Evolutionary conservation across 2,888 invertebrate genomes (phyloP).

Genomic region (Hydrotaea cyrtoneurina): DNA sequence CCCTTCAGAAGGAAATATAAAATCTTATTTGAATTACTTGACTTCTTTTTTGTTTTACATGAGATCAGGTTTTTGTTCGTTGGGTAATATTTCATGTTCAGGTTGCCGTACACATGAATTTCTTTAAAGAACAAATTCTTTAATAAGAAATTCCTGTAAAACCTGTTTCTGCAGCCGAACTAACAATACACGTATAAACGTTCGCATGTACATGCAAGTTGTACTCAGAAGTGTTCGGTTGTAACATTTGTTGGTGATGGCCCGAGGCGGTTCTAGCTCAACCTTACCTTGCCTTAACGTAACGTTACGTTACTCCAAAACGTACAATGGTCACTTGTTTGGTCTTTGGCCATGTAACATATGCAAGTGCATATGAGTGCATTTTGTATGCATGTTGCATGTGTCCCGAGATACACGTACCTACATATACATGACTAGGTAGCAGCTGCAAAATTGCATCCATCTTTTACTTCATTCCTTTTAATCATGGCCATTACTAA

Average conservation of each 20-base stretch:
- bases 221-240: too few relatives aligned
- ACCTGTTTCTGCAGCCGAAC: not conserved
- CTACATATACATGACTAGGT: not conserved
- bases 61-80: constrained; percentile 13
- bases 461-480: not conserved
- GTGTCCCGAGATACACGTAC: not conserved
- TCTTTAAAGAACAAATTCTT: constrained; percentile 24
- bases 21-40: constrained; percentile 18
- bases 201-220: too few relatives aligned
- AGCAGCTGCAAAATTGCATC: constrained; percentile 18
- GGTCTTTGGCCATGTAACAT: not conserved
- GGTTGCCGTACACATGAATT: not conserved
- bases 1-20: not conserved
- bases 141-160: constrained; percentile 13
- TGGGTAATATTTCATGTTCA: not conserved
- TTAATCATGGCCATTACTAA: not conserved
- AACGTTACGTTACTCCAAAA: too few relatives aligned
- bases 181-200: too few relatives aligned
- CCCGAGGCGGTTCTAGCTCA: not conserved
- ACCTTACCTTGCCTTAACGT: not conserved
- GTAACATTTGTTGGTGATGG: too few relatives aligned
- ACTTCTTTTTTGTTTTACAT: constrained; percentile 9
- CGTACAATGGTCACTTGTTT: constrained; percentile 16
- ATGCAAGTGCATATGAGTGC: constrained; percentile 1
- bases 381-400: not conserved